These are phyloP conservation scores for Pseudanteris insignis DNA, from an alignment of 2,888 invertebrate genomes.

Conservation along the genomic window DNA sequence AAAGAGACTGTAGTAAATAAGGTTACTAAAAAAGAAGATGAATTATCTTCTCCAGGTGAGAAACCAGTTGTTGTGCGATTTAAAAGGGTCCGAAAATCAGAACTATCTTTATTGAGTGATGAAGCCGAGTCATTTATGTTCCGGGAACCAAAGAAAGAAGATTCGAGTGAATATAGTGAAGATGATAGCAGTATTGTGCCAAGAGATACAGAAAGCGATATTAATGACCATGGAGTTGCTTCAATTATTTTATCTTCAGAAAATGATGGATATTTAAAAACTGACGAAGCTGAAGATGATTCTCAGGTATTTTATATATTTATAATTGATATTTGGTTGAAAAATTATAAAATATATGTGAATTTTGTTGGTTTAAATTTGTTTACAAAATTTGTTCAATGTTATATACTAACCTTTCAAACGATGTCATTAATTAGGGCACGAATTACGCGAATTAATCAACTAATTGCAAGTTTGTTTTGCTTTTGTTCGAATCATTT, in stretches of 20 bases:
- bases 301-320: constrained; percentile 43
- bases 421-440: no score
- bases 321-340: no score
- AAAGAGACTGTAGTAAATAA: constrained; percentile 44
- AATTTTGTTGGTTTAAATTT: no score
- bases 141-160: constrained; percentile 73
- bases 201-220: constrained; percentile 60
- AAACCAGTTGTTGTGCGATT: constrained; percentile 77
- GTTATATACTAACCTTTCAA: no score
- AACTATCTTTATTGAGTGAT: constrained; percentile 79
- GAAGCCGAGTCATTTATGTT: constrained; percentile 91
- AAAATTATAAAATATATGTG: no score
- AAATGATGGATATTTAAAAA: constrained; percentile 45
- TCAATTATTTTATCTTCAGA: constrained; percentile 48
- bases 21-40: constrained; percentile 53
- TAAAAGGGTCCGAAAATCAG: constrained; percentile 77
- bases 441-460: no score
- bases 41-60: constrained; percentile 62
- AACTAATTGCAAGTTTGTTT: no score
- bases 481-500: no score
- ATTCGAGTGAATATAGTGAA: constrained; percentile 69
- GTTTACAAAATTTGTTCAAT: no score
- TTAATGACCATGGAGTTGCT: constrained; percentile 33
- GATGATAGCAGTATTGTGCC: constrained; percentile 65
- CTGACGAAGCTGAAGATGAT: constrained; percentile 58